These are phyloP conservation scores for Phoenicopterus ruber DNA, from an alignment of 2,113 vertebrate species.

Conservation along the genomic window DNA sequence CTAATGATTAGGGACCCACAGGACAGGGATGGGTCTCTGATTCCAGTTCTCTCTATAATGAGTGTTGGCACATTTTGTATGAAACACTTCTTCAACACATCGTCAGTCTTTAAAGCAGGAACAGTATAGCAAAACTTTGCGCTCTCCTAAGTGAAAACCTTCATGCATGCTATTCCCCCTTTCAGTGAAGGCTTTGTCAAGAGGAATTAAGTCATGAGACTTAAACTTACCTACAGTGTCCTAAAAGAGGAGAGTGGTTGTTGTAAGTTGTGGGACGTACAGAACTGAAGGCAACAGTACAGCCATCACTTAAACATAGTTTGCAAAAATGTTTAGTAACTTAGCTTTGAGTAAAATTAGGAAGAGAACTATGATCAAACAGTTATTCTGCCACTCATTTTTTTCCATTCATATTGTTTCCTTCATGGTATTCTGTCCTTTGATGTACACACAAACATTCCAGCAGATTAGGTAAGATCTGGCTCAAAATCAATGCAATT, in stretches of 20 bases:
- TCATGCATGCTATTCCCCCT: not conserved
- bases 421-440: not conserved
- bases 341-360: not conserved
- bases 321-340: not conserved
- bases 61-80: not conserved
- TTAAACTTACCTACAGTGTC: not conserved
- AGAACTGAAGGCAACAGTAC: not conserved
- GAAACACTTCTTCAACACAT: not conserved
- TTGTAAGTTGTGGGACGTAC: not conserved
- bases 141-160: not conserved
- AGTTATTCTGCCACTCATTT: not conserved
- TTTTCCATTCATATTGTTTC: not conserved
- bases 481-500: not conserved
- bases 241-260: not conserved
- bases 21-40: not conserved
- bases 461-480: not conserved
- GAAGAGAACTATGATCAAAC: not conserved
- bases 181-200: not conserved
- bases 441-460: not conserved
- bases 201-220: not conserved
- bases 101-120: not conserved
- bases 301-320: fast-evolving
- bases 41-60: not conserved
- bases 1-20: not conserved
- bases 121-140: fast-evolving